Evolutionary conservation across 2,888 invertebrate genomes (phyloP), one percentile per base, ranked within the genome.

Genomic region (Coelopa pilipes): DNA sequence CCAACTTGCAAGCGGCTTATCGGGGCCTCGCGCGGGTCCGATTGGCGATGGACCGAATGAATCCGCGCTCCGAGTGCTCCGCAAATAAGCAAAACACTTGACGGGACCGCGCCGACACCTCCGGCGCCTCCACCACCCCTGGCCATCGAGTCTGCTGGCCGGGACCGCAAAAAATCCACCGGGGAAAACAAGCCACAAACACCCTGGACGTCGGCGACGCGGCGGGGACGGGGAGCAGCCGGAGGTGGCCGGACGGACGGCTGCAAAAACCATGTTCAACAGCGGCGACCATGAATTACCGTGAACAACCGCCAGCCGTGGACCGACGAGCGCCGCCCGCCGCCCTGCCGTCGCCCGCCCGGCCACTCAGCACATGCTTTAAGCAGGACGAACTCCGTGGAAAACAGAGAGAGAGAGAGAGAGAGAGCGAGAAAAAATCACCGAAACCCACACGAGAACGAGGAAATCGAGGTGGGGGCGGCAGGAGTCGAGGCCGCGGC

Each of bases 281-380:
- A 84, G 82, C 82, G 80, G 80, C 80, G 80, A 80, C 80, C 82
- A 81, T 81, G 83, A 85, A 84, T 83, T 83, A 83, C 81, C 81
- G 81, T 82, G 81, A 80, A 82, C 53, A 13, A 53, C 53, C 3
- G 53, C 53, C 53, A 53, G 10, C 53, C 13, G 15, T n/a, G 4
- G 53, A 5, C 34, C 34, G n/a, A n/a, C n/a, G n/a, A n/a, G n/a
- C 34, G 2, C 34, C 7, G 2, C 34, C 7, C 34, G 34, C 34
- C 7, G 4, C 34, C 34, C 34, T 34, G 34, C 34, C 34, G 7
- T 34, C 34, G n/a, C 34, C 2, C 34, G 34, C 34, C 34, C 2
- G 34, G 34, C 34, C 34, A 34, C 34, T 34, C 5, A 3, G 17
- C 19, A 24, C 57, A 19, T 11, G 57, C 57, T 17, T 19, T 3